These are phyloP conservation scores for Saguinus imperator DNA, from an alignment of 2,113 vertebrate species.

Conservation along the genomic window DNA sequence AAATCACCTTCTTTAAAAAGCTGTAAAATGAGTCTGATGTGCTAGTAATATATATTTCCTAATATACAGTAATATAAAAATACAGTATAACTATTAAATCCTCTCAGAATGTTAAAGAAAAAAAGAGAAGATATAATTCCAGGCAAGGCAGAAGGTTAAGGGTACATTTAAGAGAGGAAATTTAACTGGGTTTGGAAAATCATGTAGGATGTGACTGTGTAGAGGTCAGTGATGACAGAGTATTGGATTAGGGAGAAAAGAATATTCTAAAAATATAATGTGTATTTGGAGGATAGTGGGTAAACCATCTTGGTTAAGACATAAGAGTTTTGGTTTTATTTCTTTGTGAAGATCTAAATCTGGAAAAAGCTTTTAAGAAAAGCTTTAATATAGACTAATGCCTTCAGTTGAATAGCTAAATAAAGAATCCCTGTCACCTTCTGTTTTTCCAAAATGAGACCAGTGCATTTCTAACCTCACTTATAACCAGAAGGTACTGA, in stretches of 20 bases:
- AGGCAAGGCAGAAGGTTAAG: neutral
- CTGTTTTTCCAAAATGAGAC: slow-evolving; percentile 36
- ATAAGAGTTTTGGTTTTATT: neutral
- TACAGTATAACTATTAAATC: neutral
- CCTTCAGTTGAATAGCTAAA: neutral
- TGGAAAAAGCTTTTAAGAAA: slow-evolving; percentile 20
- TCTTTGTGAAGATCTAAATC: slow-evolving; percentile 31
- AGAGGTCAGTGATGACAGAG: neutral
- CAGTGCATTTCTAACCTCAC: neutral
- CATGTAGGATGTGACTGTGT: neutral
- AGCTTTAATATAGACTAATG: neutral
- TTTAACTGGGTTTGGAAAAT: slow-evolving; percentile 21
- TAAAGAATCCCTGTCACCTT: neutral
- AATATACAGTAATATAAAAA: neutral
- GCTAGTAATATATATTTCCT: neutral
- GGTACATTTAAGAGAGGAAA: neutral
- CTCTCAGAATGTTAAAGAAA: neutral
- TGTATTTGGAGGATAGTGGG: neutral
- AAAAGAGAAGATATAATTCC: neutral
- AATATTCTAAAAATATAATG: neutral
- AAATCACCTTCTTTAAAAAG: neutral
- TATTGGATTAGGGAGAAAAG: neutral
- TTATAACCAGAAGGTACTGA: neutral
- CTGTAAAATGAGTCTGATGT: neutral
- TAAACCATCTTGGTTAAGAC: slow-evolving; percentile 5